phyloP scores from a whole-genome alignment of 1,140 invertebrate genomes.

The Ostrea denselamellosa region DNA sequence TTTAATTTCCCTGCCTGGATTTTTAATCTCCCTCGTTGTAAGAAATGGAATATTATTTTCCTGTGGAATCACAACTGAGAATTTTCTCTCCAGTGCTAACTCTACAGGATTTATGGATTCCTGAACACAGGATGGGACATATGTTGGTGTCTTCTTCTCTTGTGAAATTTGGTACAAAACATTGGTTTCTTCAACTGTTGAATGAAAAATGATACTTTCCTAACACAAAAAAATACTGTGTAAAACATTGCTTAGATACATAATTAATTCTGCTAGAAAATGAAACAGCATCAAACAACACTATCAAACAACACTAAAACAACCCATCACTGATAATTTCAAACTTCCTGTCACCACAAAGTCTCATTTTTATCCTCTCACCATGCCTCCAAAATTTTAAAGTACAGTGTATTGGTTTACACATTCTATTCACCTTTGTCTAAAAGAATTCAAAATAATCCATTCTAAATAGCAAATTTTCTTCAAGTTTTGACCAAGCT shows the following conservation, averaged over 20 bases:
- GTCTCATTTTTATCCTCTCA: too few relatives aligned
- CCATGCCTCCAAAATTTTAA: too few relatives aligned
- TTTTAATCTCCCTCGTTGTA: conserved; percentile 22
- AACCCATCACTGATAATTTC: too few relatives aligned
- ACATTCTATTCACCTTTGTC: too few relatives aligned
- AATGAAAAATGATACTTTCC: conserved; percentile 24
- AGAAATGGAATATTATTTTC: conserved; percentile 40
- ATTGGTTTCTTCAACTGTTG: conserved; percentile 27
- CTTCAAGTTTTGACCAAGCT: too few relatives aligned
- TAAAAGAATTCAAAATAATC: too few relatives aligned
- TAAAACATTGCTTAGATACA: neutral
- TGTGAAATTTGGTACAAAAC: conserved; percentile 32
- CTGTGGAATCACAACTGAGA: conserved; percentile 18
- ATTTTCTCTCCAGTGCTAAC: conserved; percentile 7
- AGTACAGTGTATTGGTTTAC: too few relatives aligned
- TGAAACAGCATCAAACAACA: neutral
- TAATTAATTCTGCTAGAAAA: neutral
- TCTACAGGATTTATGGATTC: conserved; percentile 14
- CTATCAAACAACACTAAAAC: neutral
- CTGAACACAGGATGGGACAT: neutral
- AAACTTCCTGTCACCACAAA: too few relatives aligned
- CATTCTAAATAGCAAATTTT: too few relatives aligned
- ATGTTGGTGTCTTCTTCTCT: conserved; percentile 18
- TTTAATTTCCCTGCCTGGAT: conserved; percentile 27
- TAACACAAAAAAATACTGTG: neutral